Conservation (phyloP, 2,113 vertebrate species). For the Raja brachyura region DNA sequence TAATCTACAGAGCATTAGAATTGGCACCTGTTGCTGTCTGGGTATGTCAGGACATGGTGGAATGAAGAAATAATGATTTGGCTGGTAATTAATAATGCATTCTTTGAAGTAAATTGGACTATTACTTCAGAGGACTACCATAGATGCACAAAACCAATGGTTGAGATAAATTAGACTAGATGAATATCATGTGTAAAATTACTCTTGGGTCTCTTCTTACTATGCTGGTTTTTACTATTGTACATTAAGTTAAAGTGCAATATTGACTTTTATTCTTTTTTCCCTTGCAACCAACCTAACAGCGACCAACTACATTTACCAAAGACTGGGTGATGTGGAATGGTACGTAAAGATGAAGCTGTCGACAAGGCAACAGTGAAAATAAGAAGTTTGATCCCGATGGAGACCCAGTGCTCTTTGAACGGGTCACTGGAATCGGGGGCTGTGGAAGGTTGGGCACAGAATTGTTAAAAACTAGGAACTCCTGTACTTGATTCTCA, state of each 20-base stretch:
- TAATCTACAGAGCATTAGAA: neutral
- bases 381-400: conserved; percentile 87
- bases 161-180: neutral
- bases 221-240: conserved; percentile 31
- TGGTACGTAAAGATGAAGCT: conserved; percentile 99
- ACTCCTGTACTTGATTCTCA: conserved; percentile 98
- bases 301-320: conserved; percentile 99
- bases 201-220: conserved; percentile 4
- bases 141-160: neutral
- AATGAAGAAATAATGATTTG: neutral
- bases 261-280: conserved; percentile 96
- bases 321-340: conserved; percentile 99
- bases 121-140: neutral
- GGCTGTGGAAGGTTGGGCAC: conserved; percentile 98
- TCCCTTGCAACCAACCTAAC: conserved; percentile 98
- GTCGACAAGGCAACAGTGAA: conserved; percentile 99
- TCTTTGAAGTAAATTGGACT: neutral
- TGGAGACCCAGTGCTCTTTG: conserved; percentile 99
- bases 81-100: neutral
- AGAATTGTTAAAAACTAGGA: conserved; percentile 90
- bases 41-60: neutral
- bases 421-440: conserved; percentile 98
- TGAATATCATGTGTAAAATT: neutral
- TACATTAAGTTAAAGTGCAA: conserved; percentile 37
- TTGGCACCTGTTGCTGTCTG: neutral